These are phyloP conservation scores for Pandemis corylana DNA, from an alignment of 2,888 invertebrate genomes.

Conservation along the genomic window DNA sequence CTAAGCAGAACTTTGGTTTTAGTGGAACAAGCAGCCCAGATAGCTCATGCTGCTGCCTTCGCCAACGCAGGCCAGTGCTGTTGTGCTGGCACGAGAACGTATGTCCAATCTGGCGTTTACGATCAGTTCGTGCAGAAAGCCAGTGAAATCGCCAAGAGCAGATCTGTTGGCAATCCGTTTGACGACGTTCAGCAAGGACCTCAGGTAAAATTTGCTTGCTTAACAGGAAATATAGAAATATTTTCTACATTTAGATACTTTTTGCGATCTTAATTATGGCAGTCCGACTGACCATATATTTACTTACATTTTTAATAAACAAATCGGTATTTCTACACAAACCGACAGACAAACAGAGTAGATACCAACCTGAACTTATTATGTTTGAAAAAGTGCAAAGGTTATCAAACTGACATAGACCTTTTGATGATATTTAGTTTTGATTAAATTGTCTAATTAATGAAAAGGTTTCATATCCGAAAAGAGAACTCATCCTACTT, in stretches of 20 bases:
- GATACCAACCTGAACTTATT: no score
- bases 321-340: not conserved
- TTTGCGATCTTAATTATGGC: no score
- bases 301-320: no score
- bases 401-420: no score
- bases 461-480: no score
- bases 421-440: no score
- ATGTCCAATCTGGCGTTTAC: conserved; percentile 94
- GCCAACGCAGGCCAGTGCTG: conserved; percentile 78
- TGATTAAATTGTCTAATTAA: no score
- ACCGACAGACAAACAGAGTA: not conserved
- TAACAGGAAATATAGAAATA: no score
- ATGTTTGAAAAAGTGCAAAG: no score
- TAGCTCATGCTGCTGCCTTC: conserved; percentile 76
- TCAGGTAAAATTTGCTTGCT: conserved; percentile 82
- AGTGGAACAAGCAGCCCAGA: conserved; percentile 78
- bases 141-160: conserved; percentile 87
- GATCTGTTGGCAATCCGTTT: conserved; percentile 94
- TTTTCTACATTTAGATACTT: no score
- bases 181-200: conserved; percentile 91
- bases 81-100: conserved; percentile 94
- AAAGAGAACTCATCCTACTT: no score
- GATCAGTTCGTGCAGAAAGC: conserved; percentile 93
- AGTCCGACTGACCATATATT: no score
- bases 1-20: conserved; percentile 40